phyloP scores from a whole-genome alignment of 2,797 vertebrate species.

The Pantherophis alleghaniensis region DNA sequence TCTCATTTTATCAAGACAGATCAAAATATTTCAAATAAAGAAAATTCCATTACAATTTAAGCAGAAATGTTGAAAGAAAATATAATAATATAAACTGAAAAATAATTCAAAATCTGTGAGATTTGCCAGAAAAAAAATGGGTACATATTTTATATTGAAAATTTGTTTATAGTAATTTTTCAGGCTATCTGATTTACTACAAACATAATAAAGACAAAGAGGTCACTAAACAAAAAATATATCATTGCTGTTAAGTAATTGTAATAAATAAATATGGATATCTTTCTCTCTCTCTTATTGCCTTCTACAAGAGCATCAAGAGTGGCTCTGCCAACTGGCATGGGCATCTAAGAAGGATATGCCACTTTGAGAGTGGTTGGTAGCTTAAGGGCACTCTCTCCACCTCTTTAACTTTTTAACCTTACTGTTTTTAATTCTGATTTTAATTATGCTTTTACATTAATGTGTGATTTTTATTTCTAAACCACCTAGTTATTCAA shows the following conservation, averaged over 20 bases:
- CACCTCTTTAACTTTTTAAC: background rate
- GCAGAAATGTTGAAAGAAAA: no score
- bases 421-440: background rate
- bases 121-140: background rate
- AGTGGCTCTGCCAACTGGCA: background rate
- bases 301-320: background rate
- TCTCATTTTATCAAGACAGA: background rate
- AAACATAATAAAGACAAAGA: background rate
- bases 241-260: background rate
- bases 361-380: background rate
- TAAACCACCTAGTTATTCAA: background rate
- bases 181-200: background rate
- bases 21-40: background rate
- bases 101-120: background rate
- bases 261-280: background rate
- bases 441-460: background rate
- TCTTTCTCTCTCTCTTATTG: background rate
- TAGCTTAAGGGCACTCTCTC: background rate
- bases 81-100: background rate
- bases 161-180: background rate
- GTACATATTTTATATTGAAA: background rate
- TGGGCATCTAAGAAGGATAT: background rate
- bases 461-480: background rate
- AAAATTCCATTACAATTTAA: background rate
- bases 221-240: slow-evolving; percentile 2